phyloP scores from a whole-genome alignment of 1,140 invertebrate genomes.

The Melitaea cinxia region DNA sequence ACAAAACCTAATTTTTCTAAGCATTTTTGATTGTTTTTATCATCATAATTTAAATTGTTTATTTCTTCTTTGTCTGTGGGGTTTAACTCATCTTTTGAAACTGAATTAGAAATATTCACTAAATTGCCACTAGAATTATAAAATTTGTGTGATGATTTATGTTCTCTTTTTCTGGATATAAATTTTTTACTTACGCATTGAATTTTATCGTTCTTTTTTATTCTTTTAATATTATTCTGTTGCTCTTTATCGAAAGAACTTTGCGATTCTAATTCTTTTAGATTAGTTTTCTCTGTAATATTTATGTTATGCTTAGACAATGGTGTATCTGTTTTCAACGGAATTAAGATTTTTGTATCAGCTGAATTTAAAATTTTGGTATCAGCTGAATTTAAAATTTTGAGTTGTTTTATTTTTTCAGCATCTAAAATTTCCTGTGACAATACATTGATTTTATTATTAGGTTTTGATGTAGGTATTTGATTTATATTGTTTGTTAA shows the following conservation, averaged over 20 bases:
- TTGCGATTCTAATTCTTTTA: not conserved
- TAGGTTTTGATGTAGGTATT: not conserved
- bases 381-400: slow-evolving; percentile 24
- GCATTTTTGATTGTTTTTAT: not conserved
- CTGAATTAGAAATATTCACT: not conserved
- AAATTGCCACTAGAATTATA: not conserved
- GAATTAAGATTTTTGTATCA: slow-evolving; percentile 31
- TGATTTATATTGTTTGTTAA: slow-evolving; percentile 5
- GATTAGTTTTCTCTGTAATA: not conserved
- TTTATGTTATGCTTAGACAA: slow-evolving; percentile 27
- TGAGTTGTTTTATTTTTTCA: slow-evolving; percentile 42
- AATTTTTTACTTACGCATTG: not conserved
- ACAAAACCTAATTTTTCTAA: not conserved
- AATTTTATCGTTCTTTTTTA: not conserved
- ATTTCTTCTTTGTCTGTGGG: not conserved
- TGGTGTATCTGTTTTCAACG: slow-evolving; percentile 39
- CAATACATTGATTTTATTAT: slow-evolving; percentile 44
- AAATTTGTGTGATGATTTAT: not conserved
- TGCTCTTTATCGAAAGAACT: not conserved
- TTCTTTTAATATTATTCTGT: not conserved
- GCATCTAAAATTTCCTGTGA: slow-evolving; percentile 43
- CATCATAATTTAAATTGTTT: not conserved
- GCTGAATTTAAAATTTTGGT: slow-evolving; percentile 35
- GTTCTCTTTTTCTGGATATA: not conserved
- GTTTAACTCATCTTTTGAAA: not conserved